These are phyloP conservation scores for Myxocyprinus asiaticus DNA, from an alignment of 2,113 vertebrate genomes.

Conservation along the genomic window DNA sequence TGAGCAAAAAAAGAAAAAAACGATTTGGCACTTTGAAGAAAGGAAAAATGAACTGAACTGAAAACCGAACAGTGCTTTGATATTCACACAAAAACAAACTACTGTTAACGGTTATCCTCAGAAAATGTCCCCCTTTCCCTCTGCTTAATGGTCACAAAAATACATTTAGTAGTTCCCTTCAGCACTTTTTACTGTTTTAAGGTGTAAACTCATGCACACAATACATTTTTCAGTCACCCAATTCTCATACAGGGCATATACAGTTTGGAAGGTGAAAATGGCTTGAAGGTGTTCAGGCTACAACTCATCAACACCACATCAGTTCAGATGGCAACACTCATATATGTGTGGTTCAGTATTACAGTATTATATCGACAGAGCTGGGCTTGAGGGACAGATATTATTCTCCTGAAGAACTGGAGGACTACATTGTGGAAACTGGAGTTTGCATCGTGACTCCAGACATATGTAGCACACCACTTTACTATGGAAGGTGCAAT, in stretches of 20 bases:
- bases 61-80: slow-evolving; percentile 47
- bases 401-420: not conserved
- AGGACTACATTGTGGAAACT: not conserved
- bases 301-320: too few species aligned
- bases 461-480: slow-evolving; percentile 6
- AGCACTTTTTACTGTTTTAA: slow-evolving; percentile 48
- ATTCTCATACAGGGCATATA: not conserved
- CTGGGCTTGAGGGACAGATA: not conserved
- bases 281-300: too few species aligned
- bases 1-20: slow-evolving; percentile 47
- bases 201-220: slow-evolving; percentile 28
- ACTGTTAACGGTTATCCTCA: slow-evolving; percentile 16
- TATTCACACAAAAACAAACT: slow-evolving; percentile 45
- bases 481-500: not conserved
- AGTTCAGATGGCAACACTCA: not conserved
- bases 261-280: not conserved
- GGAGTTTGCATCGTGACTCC: not conserved
- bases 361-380: slow-evolving; percentile 47
- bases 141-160: slow-evolving; percentile 8
- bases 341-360: slow-evolving; percentile 5
- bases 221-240: slow-evolving; percentile 3
- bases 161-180: slow-evolving; percentile 23
- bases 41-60: slow-evolving; percentile 59
- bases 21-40: slow-evolving; percentile 71
- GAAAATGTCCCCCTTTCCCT: not conserved